Conservation (phyloP, 1,140 invertebrate genomes). For the Drosophila parvula region DNA sequence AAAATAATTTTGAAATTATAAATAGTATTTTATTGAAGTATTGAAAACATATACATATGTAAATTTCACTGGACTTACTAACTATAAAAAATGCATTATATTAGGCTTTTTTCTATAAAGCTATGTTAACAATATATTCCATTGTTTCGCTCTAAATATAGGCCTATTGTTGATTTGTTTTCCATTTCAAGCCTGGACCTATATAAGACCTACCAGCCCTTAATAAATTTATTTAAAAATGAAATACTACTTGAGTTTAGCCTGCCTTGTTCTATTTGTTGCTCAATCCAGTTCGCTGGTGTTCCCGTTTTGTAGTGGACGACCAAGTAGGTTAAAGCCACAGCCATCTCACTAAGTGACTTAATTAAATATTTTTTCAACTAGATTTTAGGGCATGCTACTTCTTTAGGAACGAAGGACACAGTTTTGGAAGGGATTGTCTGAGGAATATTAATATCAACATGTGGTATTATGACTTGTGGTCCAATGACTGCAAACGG, state of each 20-base stretch:
- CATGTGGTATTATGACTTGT: conserved; percentile 30
- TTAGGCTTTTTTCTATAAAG: neutral
- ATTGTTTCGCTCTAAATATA: neutral
- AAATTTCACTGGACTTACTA: too few species aligned
- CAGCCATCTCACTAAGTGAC: neutral
- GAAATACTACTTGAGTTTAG: conserved; percentile 10
- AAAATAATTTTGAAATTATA: too few species aligned
- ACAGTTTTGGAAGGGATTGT: neutral
- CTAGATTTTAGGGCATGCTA: conserved; percentile 3
- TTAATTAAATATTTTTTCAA: too few species aligned
- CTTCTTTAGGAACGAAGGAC: conserved; percentile 10
- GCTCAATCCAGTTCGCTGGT: neutral
- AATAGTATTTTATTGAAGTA: too few species aligned
- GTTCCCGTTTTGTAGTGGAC: conserved; percentile 9
- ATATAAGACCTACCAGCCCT: neutral
- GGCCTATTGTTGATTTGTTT: neutral
- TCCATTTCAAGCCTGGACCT: neutral
- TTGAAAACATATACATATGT: too few species aligned
- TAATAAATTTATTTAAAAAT: conserved; percentile 6
- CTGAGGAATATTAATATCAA: conserved; percentile 2
- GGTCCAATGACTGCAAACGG: conserved; percentile 4
- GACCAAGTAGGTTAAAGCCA: conserved; percentile 1
- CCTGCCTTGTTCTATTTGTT: neutral
- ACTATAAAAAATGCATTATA: too few species aligned
- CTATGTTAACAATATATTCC: neutral